Percentiles rank a stretch among this genome's conserved stretches.
These are phyloP conservation scores for Empidonax alnorum DNA, from an alignment of 2,113 vertebrate genomes.

Conservation along the genomic window DNA sequence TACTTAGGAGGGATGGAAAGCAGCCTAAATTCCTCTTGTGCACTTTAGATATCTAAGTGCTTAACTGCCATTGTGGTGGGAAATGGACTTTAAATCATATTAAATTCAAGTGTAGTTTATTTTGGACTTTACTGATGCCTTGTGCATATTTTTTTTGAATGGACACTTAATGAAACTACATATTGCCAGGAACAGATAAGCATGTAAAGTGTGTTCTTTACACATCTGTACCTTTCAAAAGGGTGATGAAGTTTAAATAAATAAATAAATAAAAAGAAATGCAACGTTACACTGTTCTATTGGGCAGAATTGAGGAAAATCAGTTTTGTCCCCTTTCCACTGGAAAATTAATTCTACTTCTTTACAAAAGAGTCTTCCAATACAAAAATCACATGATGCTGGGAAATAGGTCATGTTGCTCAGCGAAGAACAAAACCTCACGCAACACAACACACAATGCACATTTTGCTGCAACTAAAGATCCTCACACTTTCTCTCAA, in stretches of 20 bases:
- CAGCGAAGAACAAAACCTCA: neutral
- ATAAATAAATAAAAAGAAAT: neutral
- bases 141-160: neutral
- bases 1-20: neutral
- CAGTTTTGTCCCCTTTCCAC: neutral
- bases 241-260: neutral
- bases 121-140: neutral
- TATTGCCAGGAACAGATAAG: neutral
- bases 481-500: neutral
- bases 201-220: neutral
- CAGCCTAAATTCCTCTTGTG: neutral
- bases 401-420: slow-evolving; percentile 48
- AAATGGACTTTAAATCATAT: neutral
- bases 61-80: neutral
- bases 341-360: slow-evolving; percentile 14
- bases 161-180: neutral
- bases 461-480: neutral
- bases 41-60: neutral
- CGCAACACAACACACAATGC: neutral
- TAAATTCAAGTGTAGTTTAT: neutral
- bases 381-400: slow-evolving; percentile 31
- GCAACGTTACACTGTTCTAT: neutral
- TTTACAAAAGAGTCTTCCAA: slow-evolving; percentile 10
- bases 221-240: neutral
- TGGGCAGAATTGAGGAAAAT: neutral